Percentiles rank a stretch among this genome's conserved stretches.
Conservation (phyloP, 2,797 vertebrate species). For the Sorex maritimensis region DNA sequence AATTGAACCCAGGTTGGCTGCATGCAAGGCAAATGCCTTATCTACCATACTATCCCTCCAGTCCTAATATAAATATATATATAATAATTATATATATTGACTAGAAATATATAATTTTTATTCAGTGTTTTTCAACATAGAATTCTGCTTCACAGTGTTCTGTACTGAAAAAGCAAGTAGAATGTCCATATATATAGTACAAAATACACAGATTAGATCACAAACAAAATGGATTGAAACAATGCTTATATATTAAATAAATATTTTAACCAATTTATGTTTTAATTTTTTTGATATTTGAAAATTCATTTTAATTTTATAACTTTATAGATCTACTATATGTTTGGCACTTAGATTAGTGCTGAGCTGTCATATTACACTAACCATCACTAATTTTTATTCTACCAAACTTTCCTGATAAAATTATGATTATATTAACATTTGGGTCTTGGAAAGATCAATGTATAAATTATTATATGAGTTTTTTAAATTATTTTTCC, state of each 20-base stretch:
- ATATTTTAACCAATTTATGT: neutral
- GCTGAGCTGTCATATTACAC: too few relatives aligned
- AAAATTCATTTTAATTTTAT: conserved; percentile 25
- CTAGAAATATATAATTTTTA: too few relatives aligned
- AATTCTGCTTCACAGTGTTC: too few relatives aligned
- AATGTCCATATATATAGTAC: neutral
- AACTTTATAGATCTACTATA: neutral
- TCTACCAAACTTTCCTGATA: too few relatives aligned
- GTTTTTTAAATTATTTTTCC: neutral
- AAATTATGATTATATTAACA: neutral
- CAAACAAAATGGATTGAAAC: neutral
- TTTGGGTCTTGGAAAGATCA: neutral
- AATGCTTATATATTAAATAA: neutral
- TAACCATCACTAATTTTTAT: too few relatives aligned
- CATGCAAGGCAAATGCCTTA: too few relatives aligned
- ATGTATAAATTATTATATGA: neutral
- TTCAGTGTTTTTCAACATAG: too few relatives aligned
- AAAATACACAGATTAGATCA: neutral
- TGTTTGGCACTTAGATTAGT: neutral
- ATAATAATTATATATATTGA: too few relatives aligned
- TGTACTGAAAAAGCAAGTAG: too few relatives aligned
- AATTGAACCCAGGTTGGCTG: too few relatives aligned
- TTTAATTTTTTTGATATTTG: conserved; percentile 20
- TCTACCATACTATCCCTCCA: too few relatives aligned
- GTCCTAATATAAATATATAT: too few relatives aligned